Evolutionary conservation across 1,140 invertebrate genomes (phyloP).

Genomic region (Trichonephila clavipes): DNA sequence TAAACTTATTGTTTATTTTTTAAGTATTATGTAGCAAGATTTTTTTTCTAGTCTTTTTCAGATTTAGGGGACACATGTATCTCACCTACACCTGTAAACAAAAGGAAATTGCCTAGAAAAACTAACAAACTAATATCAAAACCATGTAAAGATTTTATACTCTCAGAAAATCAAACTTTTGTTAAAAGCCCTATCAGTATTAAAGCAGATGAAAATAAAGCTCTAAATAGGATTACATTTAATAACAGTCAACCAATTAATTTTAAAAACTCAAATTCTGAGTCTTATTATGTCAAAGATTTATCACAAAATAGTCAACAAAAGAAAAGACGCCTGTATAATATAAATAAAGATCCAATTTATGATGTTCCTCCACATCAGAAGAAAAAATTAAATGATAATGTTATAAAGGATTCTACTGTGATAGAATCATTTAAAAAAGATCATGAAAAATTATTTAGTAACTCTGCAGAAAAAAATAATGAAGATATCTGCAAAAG

Average conservation of each 20-base stretch:
- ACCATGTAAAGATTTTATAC: background rate
- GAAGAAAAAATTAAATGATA: slow-evolving; percentile 20
- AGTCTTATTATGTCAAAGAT: background rate
- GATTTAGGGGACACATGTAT: slow-evolving; percentile 12
- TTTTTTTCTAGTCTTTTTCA: slow-evolving; percentile 40
- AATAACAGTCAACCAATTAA: background rate
- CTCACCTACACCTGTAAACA: slow-evolving; percentile 18
- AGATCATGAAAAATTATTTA: background rate
- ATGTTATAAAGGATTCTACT: background rate
- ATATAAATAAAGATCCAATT: slow-evolving; percentile 5
- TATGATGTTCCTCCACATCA: slow-evolving; percentile 29
- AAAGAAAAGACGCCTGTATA: slow-evolving; percentile 36
- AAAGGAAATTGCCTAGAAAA: background rate
- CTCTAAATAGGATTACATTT: background rate
- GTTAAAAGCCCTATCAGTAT: background rate
- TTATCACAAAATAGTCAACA: background rate
- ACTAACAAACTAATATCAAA: background rate
- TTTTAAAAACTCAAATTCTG: background rate
- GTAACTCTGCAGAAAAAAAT: no score
- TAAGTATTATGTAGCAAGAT: no score
- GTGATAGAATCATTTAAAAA: background rate
- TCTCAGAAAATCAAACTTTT: background rate
- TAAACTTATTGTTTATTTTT: no score
- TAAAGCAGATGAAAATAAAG: background rate
- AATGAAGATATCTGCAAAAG: background rate